Base-by-base conservation (phyloP, 2,797 vertebrate species). In the Pangasius macronema region DNA sequence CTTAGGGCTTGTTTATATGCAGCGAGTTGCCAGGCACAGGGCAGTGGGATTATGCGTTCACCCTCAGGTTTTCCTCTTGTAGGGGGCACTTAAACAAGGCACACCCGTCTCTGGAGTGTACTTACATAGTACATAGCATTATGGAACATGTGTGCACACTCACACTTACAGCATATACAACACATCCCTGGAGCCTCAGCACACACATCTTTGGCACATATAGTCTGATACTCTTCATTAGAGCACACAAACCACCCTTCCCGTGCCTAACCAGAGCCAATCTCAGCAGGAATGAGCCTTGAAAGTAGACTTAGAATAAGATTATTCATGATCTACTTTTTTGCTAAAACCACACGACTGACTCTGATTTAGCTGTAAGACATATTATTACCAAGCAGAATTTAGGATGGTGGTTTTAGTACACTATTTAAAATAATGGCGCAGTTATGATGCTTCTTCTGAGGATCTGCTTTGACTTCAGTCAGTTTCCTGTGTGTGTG, bases 151-250 rank as follows among this genome's bases (percentile, higher is more conserved):
- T 75, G 77, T 82, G 49, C 27, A 33, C 39, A 72, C 55, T 70
- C 81, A 53, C 33, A 61, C 63, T 53, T 27, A 70, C 42, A 75
- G 59, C 20, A n/a, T 75, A 53, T 6, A n/a, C 20, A 82, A 85
- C 77, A 85, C 76, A 85, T 82, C 77, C 84, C 79, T 85, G 79
- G 65, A 51, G 72, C 67, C 24, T 51, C 61, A 27, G 36, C 46
- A 53, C 49, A 77, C 73, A 75, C 57, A 82, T 53, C 82, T 55
- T 61, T 86, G 63, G 65, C 63, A 80, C 55, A 63, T 53, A 84
- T 85, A 86, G 82, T 63, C 72, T 63, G 51, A 89, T 89, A 83
- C 81, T 81, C 88, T 83, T 86, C 39, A 85, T 85, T 85, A 73
- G 55, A 75, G 55, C 18, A 36, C 46, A 73, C n/a, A 73, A 73